These are phyloP conservation scores for Micropoecilia bifurca DNA, from an alignment of 2,797 vertebrate species.

Conservation along the genomic window DNA sequence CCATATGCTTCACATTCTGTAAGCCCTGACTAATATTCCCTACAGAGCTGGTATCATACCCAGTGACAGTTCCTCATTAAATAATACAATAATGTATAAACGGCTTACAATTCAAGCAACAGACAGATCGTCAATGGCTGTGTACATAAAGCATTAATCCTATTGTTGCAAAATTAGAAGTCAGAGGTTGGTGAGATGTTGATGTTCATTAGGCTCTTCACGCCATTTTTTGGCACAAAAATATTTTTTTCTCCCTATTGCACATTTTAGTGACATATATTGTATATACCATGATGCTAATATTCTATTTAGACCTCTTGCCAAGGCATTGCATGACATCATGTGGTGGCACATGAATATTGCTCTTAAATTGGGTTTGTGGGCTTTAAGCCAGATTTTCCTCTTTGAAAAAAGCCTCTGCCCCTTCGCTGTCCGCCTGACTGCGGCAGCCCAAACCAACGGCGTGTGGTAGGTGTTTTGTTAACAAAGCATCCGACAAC, in stretches of 20 bases:
- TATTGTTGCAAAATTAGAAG: neutral
- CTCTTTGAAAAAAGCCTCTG: conserved; percentile 62
- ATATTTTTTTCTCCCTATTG: conserved; percentile 4
- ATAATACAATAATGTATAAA: neutral
- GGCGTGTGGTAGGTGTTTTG: conserved; percentile 65
- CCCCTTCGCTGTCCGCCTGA: conserved; percentile 54
- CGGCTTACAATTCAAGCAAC: neutral
- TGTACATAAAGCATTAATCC: neutral
- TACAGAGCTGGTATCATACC: neutral
- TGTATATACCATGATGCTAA: neutral
- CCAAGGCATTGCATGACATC: conserved; percentile 36
- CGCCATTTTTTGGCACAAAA: conserved; percentile 21
- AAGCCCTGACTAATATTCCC: conserved; percentile 1
- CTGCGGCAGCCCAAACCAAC: conserved; percentile 55
- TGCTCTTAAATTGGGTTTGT: conserved; percentile 22
- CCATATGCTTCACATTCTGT: neutral
- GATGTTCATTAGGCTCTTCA: conserved; percentile 19
- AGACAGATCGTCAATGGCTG: neutral
- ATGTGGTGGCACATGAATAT: conserved; percentile 30
- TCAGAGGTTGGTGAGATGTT: neutral
- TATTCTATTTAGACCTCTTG: conserved; percentile 34
- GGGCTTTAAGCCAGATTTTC: conserved; percentile 37
- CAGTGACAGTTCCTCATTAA: neutral
- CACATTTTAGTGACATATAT: conserved; percentile 14
- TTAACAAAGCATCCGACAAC: conserved; percentile 67